These are phyloP conservation scores for Brevimyrus niger DNA, from an alignment of 2,113 vertebrate genomes.

Conservation along the genomic window DNA sequence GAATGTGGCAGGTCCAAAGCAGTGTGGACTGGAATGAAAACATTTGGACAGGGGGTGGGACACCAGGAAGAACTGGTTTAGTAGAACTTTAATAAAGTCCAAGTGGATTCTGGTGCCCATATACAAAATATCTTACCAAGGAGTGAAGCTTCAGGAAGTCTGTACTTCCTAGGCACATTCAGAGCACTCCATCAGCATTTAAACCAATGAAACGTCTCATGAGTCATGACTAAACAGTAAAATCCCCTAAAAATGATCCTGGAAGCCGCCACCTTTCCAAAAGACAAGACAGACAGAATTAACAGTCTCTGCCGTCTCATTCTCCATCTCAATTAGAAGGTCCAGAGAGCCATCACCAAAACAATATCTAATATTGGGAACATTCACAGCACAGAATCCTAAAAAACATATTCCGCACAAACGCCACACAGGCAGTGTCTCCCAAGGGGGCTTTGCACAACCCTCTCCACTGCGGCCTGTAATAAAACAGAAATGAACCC, in stretches of 20 bases:
- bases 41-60: no score
- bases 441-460: background rate
- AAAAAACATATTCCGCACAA: background rate
- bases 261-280: background rate
- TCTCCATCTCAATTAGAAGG: background rate
- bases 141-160: background rate
- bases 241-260: background rate
- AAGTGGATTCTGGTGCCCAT: constrained; percentile 17
- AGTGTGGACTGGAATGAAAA: background rate
- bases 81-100: background rate
- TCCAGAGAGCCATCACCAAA: background rate
- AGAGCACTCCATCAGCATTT: background rate
- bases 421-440: background rate
- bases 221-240: background rate
- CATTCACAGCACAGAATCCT: background rate
- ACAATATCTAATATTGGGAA: background rate
- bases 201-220: background rate
- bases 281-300: background rate
- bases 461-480: background rate
- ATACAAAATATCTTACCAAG: background rate
- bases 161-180: background rate
- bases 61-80: background rate
- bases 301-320: background rate
- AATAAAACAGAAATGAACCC: background rate
- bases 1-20: background rate